Conservation (phyloP, 2,113 vertebrate species). For the Nibea coibor region DNA sequence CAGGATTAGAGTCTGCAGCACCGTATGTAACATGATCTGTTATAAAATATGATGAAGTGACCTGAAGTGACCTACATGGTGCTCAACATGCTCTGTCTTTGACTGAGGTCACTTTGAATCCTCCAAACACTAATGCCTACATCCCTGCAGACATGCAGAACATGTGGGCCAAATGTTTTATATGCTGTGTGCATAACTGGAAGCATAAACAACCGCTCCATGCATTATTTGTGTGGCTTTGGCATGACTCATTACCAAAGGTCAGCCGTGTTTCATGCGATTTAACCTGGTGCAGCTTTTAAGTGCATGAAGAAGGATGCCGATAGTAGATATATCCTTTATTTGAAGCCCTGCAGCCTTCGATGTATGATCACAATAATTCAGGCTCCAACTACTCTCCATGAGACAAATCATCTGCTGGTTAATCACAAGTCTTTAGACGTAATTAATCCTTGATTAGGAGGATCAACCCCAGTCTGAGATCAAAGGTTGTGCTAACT, state of each 20-base stretch:
- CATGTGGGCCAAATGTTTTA: not conserved
- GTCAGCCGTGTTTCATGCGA: not conserved
- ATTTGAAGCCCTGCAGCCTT: not conserved
- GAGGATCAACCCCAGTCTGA: constrained; percentile 52
- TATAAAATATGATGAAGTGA: not conserved
- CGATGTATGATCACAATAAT: not conserved
- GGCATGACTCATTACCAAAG: constrained; percentile 1
- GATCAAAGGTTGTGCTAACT: constrained; percentile 60
- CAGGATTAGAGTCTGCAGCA: not conserved
- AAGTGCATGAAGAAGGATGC: not conserved
- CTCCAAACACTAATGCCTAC: not conserved
- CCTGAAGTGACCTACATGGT: not conserved
- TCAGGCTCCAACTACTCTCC: constrained; percentile 8
- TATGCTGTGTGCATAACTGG: not conserved
- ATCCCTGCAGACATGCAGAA: not conserved
- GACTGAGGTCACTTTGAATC: not conserved
- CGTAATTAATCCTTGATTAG: constrained; percentile 73
- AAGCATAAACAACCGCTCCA: not conserved
- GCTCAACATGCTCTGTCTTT: not conserved
- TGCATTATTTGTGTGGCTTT: not conserved
- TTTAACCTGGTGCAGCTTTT: not conserved
- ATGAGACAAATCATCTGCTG: constrained; percentile 25
- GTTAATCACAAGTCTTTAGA: constrained; percentile 61
- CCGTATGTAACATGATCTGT: not conserved
- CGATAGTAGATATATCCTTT: not conserved